phyloP scores from a whole-genome alignment of 2,797 vertebrate genomes.

The Pterois miles region DNA sequence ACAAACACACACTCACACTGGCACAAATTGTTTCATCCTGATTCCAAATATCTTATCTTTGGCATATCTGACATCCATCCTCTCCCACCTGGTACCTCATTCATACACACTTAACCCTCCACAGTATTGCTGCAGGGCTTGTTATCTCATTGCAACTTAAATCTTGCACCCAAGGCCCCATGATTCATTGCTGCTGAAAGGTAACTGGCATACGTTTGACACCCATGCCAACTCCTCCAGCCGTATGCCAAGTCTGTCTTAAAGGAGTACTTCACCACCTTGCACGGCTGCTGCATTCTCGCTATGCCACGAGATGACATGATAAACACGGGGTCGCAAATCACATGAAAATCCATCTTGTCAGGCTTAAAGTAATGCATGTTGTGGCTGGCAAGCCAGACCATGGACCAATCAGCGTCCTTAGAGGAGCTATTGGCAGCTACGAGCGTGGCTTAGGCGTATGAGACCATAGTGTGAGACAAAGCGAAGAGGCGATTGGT shows the following conservation, averaged over 20 bases:
- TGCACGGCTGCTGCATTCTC: too few species aligned
- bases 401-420: too few species aligned
- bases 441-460: too few species aligned
- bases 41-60: conserved; percentile 38
- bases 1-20: neutral
- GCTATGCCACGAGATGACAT: too few species aligned
- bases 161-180: conserved; percentile 28
- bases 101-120: conserved; percentile 19
- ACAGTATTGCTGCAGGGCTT: conserved; percentile 29
- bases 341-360: too few species aligned
- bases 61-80: conserved; percentile 25
- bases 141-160: conserved; percentile 42
- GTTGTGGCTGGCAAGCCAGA: too few species aligned
- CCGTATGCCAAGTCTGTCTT: conserved; percentile 22
- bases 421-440: too few species aligned
- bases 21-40: conserved; percentile 32
- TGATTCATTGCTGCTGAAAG: conserved; percentile 68
- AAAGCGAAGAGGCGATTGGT: too few species aligned
- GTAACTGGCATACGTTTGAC: conserved; percentile 47
- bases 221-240: conserved; percentile 20
- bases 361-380: too few species aligned
- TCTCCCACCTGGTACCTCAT: conserved; percentile 26
- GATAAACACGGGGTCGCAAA: too few species aligned
- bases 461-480: too few species aligned
- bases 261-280: neutral